phyloP scores from a whole-genome alignment of 2,888 invertebrate genomes.

The Cantharis rustica region DNA sequence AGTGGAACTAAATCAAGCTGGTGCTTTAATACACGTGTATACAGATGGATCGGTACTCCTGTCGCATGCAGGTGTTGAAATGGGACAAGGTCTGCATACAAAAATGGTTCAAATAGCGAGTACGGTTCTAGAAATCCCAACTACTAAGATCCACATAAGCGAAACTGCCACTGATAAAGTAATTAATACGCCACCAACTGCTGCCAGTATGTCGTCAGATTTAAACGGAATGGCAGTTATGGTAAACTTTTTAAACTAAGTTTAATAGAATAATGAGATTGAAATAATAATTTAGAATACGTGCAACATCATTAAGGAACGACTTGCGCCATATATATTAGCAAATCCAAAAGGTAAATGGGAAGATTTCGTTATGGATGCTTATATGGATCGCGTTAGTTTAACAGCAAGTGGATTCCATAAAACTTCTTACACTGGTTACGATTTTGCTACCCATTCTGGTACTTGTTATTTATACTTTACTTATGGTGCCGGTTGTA shows the following conservation, averaged over 20 bases:
- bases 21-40: conserved; percentile 87
- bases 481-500: conserved; percentile 83
- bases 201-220: conserved; percentile 87
- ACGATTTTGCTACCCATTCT: conserved; percentile 69
- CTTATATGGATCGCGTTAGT: conserved; percentile 77
- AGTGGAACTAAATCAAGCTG: conserved; percentile 80
- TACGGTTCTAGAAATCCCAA: conserved; percentile 69
- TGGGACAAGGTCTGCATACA: conserved; percentile 96
- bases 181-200: conserved; percentile 88
- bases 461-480: conserved; percentile 83
- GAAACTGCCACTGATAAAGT: conserved; percentile 91
- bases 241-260: conserved; percentile 47
- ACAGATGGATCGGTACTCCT: conserved; percentile 86
- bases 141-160: conserved; percentile 75
- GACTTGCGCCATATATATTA: conserved; percentile 75
- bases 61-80: conserved; percentile 92
- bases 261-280: not conserved
- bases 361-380: conserved; percentile 83
- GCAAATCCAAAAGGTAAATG: conserved; percentile 79
- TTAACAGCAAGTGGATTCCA: conserved; percentile 85
- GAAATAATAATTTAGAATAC: conserved; percentile 63
- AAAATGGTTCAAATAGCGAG: conserved; percentile 94
- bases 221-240: conserved; percentile 90
- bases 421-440: conserved; percentile 74
- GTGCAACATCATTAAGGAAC: conserved; percentile 72